Conservation (phyloP, 2,113 vertebrate species). For the Micromys minutus region DNA sequence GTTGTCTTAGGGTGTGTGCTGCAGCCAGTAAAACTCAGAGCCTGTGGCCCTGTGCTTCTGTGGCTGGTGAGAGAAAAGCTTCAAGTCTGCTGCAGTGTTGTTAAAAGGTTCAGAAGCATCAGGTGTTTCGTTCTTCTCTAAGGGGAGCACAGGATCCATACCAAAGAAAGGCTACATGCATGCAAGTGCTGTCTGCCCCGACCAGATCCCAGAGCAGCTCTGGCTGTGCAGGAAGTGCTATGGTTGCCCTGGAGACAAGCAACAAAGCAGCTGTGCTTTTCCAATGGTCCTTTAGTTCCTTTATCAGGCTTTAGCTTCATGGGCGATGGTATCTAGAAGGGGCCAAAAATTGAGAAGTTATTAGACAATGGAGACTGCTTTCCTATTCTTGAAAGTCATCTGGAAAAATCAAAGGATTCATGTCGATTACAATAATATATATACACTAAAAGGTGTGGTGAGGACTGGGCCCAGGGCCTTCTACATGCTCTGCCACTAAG, state of each 20-base stretch:
- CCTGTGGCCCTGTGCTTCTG: neutral
- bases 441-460: neutral
- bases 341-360: slow-evolving; percentile 59
- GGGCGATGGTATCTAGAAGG: slow-evolving; percentile 95
- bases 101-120: slow-evolving; percentile 28
- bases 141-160: slow-evolving; percentile 75
- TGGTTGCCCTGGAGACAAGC: slow-evolving; percentile 61
- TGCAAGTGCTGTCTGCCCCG: slow-evolving; percentile 81
- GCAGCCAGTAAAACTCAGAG: neutral
- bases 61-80: slow-evolving; percentile 24
- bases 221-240: slow-evolving; percentile 84
- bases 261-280: slow-evolving; percentile 55
- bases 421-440: neutral
- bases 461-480: neutral
- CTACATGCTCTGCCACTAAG: neutral
- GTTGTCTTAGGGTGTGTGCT: neutral
- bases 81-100: neutral
- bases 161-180: slow-evolving; percentile 90
- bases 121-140: slow-evolving; percentile 71
- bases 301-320: slow-evolving; percentile 82
- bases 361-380: neutral
- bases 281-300: slow-evolving; percentile 55
- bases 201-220: slow-evolving; percentile 62
- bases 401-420: neutral
- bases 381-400: neutral